These are phyloP conservation scores for Austrolebias charrua DNA, from an alignment of 2,797 vertebrate genomes.

Conservation along the genomic window DNA sequence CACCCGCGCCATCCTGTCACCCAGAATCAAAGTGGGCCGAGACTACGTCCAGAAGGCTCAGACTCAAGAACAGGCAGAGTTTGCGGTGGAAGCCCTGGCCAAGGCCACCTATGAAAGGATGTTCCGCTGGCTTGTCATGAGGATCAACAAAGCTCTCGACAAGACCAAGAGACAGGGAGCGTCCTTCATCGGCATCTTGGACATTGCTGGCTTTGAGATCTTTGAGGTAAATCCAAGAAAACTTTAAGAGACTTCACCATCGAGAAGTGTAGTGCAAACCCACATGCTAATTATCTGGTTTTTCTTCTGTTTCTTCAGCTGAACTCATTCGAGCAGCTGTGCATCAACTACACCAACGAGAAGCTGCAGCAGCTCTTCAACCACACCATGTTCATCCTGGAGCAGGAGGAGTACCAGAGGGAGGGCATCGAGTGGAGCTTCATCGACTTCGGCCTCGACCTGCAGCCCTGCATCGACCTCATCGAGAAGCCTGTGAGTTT, in stretches of 20 bases:
- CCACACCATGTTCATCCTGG: slow-evolving; percentile 99
- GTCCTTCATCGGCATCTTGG: slow-evolving; percentile 97
- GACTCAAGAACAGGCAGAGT: slow-evolving; percentile 97
- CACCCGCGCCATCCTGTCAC: slow-evolving; percentile 92
- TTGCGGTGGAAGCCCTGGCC: slow-evolving; percentile 94
- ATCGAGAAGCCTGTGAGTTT: slow-evolving; percentile 93
- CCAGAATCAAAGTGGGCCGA: slow-evolving; percentile 95
- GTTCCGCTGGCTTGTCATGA: slow-evolving; percentile 98
- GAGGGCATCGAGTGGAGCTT: slow-evolving; percentile 99
- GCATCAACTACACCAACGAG: slow-evolving; percentile 99
- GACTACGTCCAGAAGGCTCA: slow-evolving; percentile 98
- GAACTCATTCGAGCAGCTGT: slow-evolving; percentile 97
- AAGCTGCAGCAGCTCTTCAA: slow-evolving; percentile 99
- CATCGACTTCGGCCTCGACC: slow-evolving; percentile 96
- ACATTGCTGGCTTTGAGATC: slow-evolving; percentile 98
- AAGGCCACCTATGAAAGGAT: slow-evolving; percentile 97
- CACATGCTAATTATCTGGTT: background rate
- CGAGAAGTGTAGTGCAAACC: background rate
- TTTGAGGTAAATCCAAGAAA: slow-evolving; percentile 84
- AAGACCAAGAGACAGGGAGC: slow-evolving; percentile 98
- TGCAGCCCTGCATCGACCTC: slow-evolving; percentile 98
- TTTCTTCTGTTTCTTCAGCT: slow-evolving; percentile 71
- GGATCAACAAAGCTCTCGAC: slow-evolving; percentile 97
- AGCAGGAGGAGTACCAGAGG: slow-evolving; percentile 98
- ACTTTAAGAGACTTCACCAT: background rate